Conservation (phyloP, 2,113 vertebrate genomes). For the Saguinus imperator region DNA sequence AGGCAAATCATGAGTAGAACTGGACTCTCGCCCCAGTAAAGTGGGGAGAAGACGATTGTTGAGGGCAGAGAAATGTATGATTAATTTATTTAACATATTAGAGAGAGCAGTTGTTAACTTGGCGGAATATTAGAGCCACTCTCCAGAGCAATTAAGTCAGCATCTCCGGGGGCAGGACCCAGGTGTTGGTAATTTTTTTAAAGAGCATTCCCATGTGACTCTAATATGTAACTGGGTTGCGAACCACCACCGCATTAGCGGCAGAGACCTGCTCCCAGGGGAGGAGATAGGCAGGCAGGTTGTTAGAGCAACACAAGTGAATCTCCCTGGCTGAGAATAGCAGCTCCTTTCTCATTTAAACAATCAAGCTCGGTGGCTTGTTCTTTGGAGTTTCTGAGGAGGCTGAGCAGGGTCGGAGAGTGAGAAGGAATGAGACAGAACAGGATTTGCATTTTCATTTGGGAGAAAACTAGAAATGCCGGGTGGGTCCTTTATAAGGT, state of each 20-base stretch:
- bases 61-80: not conserved
- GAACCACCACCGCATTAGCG: not conserved
- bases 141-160: slow-evolving; percentile 21
- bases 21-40: not conserved
- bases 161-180: not conserved
- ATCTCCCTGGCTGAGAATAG: slow-evolving; percentile 56
- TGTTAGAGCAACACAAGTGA: not conserved
- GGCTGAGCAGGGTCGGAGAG: not conserved
- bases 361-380: slow-evolving; percentile 21
- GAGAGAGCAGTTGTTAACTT: not conserved
- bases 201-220: not conserved
- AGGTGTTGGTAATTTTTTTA: not conserved
- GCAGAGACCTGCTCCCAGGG: not conserved
- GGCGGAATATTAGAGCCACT: not conserved
- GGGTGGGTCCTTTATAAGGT: not conserved
- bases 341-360: slow-evolving; percentile 48
- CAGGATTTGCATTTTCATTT: slow-evolving; percentile 39
- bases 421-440: not conserved
- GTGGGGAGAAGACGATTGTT: not conserved
- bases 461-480: slow-evolving; percentile 24
- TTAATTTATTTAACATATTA: not conserved
- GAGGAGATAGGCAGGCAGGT: not conserved
- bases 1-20: not conserved
- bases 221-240: not conserved
- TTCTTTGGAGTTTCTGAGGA: not conserved